Conservation (phyloP, 2,797 vertebrate genomes). For the Perodicticus potto region DNA sequence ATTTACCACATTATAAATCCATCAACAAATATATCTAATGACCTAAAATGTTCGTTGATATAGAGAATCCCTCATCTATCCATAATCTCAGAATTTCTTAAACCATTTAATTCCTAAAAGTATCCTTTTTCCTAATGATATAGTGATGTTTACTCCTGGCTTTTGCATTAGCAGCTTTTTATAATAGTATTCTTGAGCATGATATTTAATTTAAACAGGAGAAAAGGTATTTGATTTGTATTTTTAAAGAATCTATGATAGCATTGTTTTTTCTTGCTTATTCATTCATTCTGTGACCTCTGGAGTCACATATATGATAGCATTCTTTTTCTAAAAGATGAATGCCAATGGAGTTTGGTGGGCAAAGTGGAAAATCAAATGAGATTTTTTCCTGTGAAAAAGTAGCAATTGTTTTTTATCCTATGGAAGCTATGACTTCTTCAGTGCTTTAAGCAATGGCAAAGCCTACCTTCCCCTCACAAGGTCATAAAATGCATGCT, state of each 20-base stretch:
- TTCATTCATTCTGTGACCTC: no score
- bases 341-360: neutral
- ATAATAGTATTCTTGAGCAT: neutral
- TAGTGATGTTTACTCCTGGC: neutral
- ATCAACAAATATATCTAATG: slow-evolving; percentile 2
- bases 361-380: neutral
- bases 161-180: slow-evolving; percentile 31
- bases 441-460: neutral
- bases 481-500: neutral
- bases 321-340: neutral
- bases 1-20: slow-evolving; percentile 30
- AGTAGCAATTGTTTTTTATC: neutral
- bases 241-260: neutral
- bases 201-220: neutral
- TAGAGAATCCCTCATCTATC: neutral
- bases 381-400: neutral
- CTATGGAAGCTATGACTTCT: neutral
- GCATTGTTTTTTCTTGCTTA: neutral
- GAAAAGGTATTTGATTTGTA: neutral
- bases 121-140: slow-evolving; percentile 18
- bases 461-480: neutral
- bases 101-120: neutral
- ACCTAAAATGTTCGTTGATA: neutral
- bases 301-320: neutral
- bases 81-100: slow-evolving; percentile 43